A percentile compares a stretch with the other conserved stretches of the same genome.
phyloP scores from a whole-genome alignment of 2,113 vertebrate genomes.

The Leiothrix lutea region DNA sequence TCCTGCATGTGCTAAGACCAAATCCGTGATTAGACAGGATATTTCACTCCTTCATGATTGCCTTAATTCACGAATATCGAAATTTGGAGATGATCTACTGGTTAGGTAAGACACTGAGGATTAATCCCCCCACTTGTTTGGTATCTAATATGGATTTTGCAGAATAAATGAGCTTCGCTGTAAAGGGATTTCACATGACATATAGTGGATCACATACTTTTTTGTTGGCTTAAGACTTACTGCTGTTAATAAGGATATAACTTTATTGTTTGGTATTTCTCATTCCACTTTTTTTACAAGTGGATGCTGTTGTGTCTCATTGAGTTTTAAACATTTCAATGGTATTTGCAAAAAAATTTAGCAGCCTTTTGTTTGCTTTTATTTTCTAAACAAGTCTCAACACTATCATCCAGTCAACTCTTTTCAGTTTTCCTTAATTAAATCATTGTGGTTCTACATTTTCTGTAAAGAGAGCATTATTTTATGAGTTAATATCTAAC shows the following conservation, averaged over 20 bases:
- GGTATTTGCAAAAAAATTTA: slow-evolving; percentile 29
- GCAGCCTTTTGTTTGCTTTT: slow-evolving; percentile 71
- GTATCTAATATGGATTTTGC: background rate
- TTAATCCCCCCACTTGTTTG: background rate
- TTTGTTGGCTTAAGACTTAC: slow-evolving; percentile 62
- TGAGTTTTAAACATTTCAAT: slow-evolving; percentile 46
- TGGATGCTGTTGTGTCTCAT: slow-evolving; percentile 58
- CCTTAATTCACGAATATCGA: slow-evolving; percentile 78
- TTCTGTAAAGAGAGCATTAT: slow-evolving; percentile 78
- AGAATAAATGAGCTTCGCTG: slow-evolving; percentile 9
- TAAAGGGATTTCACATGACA: slow-evolving; percentile 35
- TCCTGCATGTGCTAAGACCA: slow-evolving; percentile 87
- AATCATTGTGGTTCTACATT: slow-evolving; percentile 73
- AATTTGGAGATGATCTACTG: slow-evolving; percentile 80
- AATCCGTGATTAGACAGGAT: slow-evolving; percentile 77
- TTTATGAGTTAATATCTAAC: slow-evolving; percentile 86
- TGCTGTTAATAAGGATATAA: slow-evolving; percentile 41
- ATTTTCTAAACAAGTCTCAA: slow-evolving; percentile 63
- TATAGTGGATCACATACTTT: slow-evolving; percentile 59
- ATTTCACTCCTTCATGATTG: slow-evolving; percentile 72
- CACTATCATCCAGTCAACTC: slow-evolving; percentile 62
- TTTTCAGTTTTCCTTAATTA: slow-evolving; percentile 70
- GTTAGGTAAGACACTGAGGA: slow-evolving; percentile 81
- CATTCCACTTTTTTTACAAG: slow-evolving; percentile 60
- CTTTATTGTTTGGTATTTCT: slow-evolving; percentile 60